Evolutionary conservation across 2,113 vertebrate species (phyloP).

Genomic region (Neodontobutis hainanensis): DNA sequence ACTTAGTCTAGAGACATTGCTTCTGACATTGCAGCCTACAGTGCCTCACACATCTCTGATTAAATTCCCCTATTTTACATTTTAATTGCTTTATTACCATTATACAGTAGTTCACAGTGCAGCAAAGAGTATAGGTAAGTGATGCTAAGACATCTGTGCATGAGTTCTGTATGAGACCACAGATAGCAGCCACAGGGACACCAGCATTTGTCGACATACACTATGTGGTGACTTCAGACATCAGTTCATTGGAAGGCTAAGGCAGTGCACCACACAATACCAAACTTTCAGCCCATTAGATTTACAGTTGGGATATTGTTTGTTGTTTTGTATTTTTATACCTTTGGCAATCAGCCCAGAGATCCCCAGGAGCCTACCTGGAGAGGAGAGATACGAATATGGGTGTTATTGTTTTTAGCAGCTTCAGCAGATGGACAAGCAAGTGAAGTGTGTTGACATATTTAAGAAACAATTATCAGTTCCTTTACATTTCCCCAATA

Average conservation of each 20-base stretch:
- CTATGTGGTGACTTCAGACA: too few relatives aligned
- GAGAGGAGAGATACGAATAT: too few relatives aligned
- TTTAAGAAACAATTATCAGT: too few relatives aligned
- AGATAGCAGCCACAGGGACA: conserved; percentile 11
- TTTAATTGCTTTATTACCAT: conserved; percentile 70
- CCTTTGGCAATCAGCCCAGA: conserved; percentile 57
- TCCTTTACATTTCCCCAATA: too few relatives aligned
- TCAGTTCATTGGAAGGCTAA: too few relatives aligned
- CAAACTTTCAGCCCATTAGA: not conserved
- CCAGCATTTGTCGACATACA: not conserved
- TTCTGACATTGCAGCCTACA: conserved; percentile 52
- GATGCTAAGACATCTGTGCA: conserved; percentile 32
- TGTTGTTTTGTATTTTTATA: conserved; percentile 48
- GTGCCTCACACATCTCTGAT: conserved; percentile 60
- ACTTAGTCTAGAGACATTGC: conserved; percentile 65
- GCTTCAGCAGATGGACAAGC: conserved; percentile 10
- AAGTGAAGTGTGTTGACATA: not conserved
- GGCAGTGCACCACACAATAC: too few relatives aligned
- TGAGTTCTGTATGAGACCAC: conserved; percentile 29
- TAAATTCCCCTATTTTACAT: conserved; percentile 72
- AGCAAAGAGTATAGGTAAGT: conserved; percentile 41
- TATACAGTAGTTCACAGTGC: conserved; percentile 53
- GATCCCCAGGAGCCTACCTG: conserved; percentile 45
- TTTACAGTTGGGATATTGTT: conserved; percentile 44
- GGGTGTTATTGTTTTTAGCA: not conserved